Conservation (phyloP, 2,797 vertebrate genomes). For the Sebastes taczanowskii region DNA sequence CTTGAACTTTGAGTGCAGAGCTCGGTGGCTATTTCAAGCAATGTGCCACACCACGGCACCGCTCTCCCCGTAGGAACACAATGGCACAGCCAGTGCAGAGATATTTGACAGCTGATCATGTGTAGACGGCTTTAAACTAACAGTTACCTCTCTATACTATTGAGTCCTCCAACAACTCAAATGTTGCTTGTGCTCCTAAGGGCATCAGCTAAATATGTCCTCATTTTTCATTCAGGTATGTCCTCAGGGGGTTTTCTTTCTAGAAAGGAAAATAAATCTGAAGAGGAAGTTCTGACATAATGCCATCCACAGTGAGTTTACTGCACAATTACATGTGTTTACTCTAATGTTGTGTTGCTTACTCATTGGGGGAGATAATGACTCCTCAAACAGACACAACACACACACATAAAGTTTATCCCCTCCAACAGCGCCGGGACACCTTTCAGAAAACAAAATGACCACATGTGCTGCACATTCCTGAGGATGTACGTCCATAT, state of each 20-base stretch:
- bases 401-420: slow-evolving; percentile 31
- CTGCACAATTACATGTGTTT: slow-evolving; percentile 15
- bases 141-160: not conserved
- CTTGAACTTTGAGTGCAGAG: too few species aligned
- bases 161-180: not conserved
- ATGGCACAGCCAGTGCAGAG: too few species aligned
- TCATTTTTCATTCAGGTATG: not conserved
- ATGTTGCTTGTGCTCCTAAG: too few species aligned
- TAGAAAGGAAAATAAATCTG: not conserved
- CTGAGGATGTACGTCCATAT: slow-evolving; percentile 40
- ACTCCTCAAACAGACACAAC: slow-evolving; percentile 12
- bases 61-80: too few species aligned
- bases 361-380: slow-evolving; percentile 17
- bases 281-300: not conserved
- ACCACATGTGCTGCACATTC: slow-evolving; percentile 55
- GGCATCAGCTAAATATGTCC: not conserved
- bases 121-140: not conserved
- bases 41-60: too few species aligned
- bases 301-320: not conserved
- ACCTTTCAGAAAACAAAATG: slow-evolving; percentile 63
- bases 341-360: not conserved
- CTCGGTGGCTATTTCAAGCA: too few species aligned
- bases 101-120: too few species aligned
- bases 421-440: slow-evolving; percentile 41
- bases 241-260: not conserved